Evolutionary conservation across 2,888 invertebrate species (phyloP).

Genomic region (Mayetiola destructor): DNA sequence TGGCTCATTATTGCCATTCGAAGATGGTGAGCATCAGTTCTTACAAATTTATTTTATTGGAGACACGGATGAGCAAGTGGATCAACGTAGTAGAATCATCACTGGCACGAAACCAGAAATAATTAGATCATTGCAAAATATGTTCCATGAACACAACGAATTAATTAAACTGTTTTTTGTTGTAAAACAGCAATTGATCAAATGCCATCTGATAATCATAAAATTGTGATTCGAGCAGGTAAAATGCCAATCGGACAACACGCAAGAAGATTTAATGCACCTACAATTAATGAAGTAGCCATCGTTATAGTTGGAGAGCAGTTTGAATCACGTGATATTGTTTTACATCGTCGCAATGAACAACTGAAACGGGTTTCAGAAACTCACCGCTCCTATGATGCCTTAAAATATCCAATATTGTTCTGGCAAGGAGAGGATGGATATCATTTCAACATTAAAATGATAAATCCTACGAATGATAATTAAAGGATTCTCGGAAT

Average conservation of each 20-base stretch:
- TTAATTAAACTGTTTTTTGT: slow-evolving; percentile 19
- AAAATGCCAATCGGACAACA: slow-evolving; percentile 24
- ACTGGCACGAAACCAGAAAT: slow-evolving; percentile 21
- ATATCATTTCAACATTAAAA: slow-evolving; percentile 18
- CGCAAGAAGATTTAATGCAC: slow-evolving; percentile 23
- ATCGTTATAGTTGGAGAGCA: slow-evolving; percentile 27
- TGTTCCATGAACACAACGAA: slow-evolving; percentile 16
- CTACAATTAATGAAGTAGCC: slow-evolving; percentile 26
- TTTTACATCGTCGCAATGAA: slow-evolving; percentile 21
- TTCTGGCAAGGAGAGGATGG: slow-evolving; percentile 19
- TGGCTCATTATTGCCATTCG: background rate
- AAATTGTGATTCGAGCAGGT: slow-evolving; percentile 24
- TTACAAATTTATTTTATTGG: slow-evolving; percentile 24
- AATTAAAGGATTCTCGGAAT: no score
- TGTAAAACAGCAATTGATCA: slow-evolving; percentile 21
- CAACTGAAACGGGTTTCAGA: slow-evolving; percentile 20
- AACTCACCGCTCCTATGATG: slow-evolving; percentile 26
- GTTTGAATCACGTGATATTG: slow-evolving; percentile 26
- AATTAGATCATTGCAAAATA: slow-evolving; percentile 17
- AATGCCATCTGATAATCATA: slow-evolving; percentile 21
- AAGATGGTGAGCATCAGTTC: slow-evolving; percentile 19
- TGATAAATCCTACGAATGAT: slow-evolving; percentile 13
- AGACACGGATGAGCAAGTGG: slow-evolving; percentile 19
- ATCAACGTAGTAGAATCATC: slow-evolving; percentile 18
- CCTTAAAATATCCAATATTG: slow-evolving; percentile 25